Evolutionary conservation across 2,888 invertebrate species (phyloP).

Genomic region (Eristalinus aeneus): DNA sequence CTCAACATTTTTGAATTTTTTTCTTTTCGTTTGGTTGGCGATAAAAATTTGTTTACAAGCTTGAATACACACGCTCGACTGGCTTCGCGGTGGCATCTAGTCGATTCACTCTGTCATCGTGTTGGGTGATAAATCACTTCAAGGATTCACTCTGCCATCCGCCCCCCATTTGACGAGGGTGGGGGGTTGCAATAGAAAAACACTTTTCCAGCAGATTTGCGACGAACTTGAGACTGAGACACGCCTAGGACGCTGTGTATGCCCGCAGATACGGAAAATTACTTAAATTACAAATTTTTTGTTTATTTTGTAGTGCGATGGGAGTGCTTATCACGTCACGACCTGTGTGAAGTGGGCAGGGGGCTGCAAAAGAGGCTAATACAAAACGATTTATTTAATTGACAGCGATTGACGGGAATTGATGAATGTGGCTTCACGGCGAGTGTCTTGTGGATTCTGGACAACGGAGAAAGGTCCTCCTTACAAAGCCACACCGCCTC

Average conservation of each 20-base stretch:
- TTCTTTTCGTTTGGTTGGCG: background rate
- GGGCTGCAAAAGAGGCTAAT: background rate
- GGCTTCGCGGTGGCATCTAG: background rate
- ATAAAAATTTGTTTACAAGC: background rate
- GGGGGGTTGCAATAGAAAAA: background rate
- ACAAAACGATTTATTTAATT: conserved; percentile 28
- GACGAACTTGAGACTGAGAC: background rate
- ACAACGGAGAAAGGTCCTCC: too few relatives aligned
- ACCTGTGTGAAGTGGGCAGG: background rate
- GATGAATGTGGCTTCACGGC: conserved; percentile 5
- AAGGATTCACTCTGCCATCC: background rate
- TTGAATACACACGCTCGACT: background rate
- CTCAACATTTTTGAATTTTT: background rate
- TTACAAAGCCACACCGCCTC: background rate
- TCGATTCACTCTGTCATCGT: background rate
- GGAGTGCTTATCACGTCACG: background rate
- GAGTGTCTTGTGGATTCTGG: background rate
- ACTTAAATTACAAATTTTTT: background rate
- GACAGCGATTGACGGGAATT: conserved; percentile 19
- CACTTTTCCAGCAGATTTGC: background rate
- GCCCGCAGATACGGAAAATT: background rate
- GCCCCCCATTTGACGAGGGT: background rate
- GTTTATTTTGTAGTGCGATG: background rate
- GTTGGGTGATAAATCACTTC: background rate
- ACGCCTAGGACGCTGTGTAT: background rate